These are phyloP conservation scores for Aproaerema taeniolella DNA, from an alignment of 2,888 invertebrate species.

Conservation along the genomic window DNA sequence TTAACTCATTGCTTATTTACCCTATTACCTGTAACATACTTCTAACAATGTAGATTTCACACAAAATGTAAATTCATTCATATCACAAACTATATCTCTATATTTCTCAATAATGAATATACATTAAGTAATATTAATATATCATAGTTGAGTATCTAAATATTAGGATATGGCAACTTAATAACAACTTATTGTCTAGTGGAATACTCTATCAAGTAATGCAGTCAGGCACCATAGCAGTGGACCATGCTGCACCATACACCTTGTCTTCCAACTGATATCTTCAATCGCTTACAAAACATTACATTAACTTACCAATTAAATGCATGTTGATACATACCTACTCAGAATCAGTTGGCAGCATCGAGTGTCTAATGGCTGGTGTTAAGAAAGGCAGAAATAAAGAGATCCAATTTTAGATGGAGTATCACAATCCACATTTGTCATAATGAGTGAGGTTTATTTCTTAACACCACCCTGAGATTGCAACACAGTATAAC, in stretches of 20 bases:
- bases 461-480: conserved; percentile 6
- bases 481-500: conserved; percentile 25
- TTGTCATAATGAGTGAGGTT: no score
- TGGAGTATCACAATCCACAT: no score
- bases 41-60: conserved; percentile 50
- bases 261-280: background rate
- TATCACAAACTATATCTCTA: conserved; percentile 75
- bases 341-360: conserved; percentile 8
- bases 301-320: no score
- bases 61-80: conserved; percentile 71
- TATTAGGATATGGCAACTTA: conserved; percentile 75
- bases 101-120: conserved; percentile 57
- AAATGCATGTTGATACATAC: no score
- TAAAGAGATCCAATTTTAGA: no score
- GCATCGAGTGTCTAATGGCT: background rate
- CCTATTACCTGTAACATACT: conserved; percentile 25
- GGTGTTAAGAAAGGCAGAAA: conserved; percentile 4
- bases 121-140: conserved; percentile 40
- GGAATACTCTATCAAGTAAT: conserved; percentile 52
- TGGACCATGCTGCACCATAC: background rate
- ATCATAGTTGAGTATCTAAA: conserved; percentile 72
- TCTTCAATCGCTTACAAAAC: no score
- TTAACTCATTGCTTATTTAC: no score
- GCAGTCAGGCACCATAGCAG: conserved; percentile 13
- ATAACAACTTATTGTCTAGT: conserved; percentile 74